Evolutionary conservation across 2,113 vertebrate species (phyloP), one percentile per base, ranked within the genome.

Genomic region (Hylia prasina): DNA sequence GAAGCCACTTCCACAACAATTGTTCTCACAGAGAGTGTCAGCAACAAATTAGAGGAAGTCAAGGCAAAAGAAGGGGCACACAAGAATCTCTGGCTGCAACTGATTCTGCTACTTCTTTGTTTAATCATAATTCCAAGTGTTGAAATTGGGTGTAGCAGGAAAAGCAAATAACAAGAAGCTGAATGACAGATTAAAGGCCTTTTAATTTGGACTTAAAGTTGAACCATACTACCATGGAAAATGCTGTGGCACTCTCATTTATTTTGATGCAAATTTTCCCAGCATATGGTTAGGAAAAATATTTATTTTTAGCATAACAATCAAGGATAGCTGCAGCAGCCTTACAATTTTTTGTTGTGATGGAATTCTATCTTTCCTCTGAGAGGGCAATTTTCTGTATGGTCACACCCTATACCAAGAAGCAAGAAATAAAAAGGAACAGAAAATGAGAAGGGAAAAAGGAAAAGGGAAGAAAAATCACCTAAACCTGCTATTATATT

Each of bases 141-240:
- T 11, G 89, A 96, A 97, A 96, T 88, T 69, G 96, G 95, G 94
- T 96, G 94, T 81, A 96, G 85, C 93, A 94, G 95, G 96, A 94
- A 97, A 95, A 95, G 87, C 79, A 94, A 95, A 77, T 75, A 87
- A 89, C 81, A 89, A 95, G 93, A 93, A 94, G 82, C 42, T 39
- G 44, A 89, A 75, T 27, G 78, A 87, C 11, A 96, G 31, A 57
- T 68, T 73, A 60, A 92, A 94, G 86, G 58, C 28, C 73, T 81
- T 94, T 89, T 80, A 84, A 89, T 89, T 91, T 86, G 60, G 61
- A 70, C 68, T 58, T 89, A 7, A 80, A 87, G 64, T 83, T 70
- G 75, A 71, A 91, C 79, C 14, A 12, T 30, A 70, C 54, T 60
- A 60, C 23, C 64, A 60, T 7, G 24, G 75, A 94, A 96, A 92